Conservation (phyloP, 2,113 vertebrate species). For the Parus major region DNA sequence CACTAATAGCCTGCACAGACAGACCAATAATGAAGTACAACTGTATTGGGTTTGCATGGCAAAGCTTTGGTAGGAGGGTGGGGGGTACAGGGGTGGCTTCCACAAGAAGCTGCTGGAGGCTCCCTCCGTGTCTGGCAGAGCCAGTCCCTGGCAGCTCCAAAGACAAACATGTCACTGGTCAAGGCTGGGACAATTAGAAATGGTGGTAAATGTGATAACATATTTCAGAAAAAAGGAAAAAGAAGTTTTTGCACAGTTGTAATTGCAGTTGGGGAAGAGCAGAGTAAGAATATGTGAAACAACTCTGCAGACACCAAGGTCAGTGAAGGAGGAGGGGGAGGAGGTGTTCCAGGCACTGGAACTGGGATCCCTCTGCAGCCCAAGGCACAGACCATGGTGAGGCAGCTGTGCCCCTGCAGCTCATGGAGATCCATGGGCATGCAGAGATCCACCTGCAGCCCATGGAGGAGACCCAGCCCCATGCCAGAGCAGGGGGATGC, state of each 20-base stretch:
- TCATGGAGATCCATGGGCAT: background rate
- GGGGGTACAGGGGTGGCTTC: background rate
- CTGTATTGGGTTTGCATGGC: background rate
- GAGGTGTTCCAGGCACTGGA: background rate
- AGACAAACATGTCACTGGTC: accelerated
- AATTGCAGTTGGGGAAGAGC: background rate
- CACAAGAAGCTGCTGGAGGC: background rate
- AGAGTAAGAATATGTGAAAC: background rate
- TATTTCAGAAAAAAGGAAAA: background rate
- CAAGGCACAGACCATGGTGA: background rate
- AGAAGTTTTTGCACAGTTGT: background rate
- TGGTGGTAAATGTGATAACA: accelerated
- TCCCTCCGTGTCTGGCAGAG: background rate
- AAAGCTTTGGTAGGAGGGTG: background rate
- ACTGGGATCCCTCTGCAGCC: background rate
- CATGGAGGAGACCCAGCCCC: background rate
- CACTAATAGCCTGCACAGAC: background rate
- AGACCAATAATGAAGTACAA: background rate
- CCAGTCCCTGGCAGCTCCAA: background rate
- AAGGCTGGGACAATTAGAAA: background rate
- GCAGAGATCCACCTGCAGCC: background rate
- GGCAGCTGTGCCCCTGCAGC: background rate
- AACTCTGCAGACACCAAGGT: background rate
- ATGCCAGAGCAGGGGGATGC: background rate
- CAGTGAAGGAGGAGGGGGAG: background rate